phyloP scores from a whole-genome alignment of 2,113 vertebrate genomes.

The Brevimyrus niger region DNA sequence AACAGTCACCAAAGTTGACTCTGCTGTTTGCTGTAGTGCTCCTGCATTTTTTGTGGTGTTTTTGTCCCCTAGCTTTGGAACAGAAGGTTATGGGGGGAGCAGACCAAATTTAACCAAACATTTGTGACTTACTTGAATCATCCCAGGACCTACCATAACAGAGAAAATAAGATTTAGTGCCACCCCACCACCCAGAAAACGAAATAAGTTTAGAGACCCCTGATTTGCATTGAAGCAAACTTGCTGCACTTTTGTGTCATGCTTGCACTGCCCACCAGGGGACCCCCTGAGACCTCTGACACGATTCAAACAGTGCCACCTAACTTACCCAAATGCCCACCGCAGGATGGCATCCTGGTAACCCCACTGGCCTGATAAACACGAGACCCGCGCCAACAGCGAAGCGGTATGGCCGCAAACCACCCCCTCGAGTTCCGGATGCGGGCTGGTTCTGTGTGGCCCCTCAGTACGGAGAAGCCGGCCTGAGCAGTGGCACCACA shows the following conservation, averaged over 20 bases:
- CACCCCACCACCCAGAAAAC: neutral
- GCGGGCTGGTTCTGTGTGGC: neutral
- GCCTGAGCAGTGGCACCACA: neutral
- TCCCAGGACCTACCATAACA: neutral
- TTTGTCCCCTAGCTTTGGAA: neutral
- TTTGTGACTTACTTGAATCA: neutral
- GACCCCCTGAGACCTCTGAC: neutral
- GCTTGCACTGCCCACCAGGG: neutral
- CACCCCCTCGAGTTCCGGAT: neutral
- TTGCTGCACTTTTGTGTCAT: neutral
- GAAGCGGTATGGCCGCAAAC: neutral
- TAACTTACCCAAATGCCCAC: neutral
- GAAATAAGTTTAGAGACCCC: neutral
- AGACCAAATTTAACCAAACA: neutral
- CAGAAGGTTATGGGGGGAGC: neutral
- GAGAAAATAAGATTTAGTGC: neutral
- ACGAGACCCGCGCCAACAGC: neutral
- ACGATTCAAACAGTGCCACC: neutral
- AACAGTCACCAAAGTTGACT: neutral
- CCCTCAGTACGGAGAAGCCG: neutral
- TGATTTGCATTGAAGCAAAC: neutral
- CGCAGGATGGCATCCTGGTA: neutral
- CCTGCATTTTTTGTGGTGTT: neutral
- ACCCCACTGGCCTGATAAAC: neutral
- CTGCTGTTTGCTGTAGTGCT: neutral